Percentiles rank a stretch among this genome's conserved stretches.
Conservation (phyloP, 1,140 invertebrate genomes). For the Atta cephalotes region DNA sequence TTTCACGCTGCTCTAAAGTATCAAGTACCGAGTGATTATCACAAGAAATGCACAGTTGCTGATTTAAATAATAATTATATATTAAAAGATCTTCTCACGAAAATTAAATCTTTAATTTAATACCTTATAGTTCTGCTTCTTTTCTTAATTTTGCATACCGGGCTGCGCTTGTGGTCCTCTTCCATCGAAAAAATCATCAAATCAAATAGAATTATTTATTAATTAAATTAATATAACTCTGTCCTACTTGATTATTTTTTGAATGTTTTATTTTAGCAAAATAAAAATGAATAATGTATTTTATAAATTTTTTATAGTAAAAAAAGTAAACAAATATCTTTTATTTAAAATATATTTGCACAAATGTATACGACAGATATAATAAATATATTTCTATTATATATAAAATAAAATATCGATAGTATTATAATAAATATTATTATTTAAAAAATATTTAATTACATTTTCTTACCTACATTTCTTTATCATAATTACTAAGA, state of each 20-base stretch:
- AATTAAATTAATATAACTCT: neutral
- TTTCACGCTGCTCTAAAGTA: conserved; percentile 10
- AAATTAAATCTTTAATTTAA: conserved; percentile 22
- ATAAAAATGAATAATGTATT: neutral
- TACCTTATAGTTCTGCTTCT: conserved; percentile 62
- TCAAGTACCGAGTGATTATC: conserved; percentile 11
- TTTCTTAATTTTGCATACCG: conserved; percentile 73
- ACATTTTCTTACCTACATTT: neutral
- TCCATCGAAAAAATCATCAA: conserved; percentile 10
- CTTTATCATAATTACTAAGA: neutral
- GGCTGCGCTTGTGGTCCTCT: conserved; percentile 75
- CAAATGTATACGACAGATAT: neutral
- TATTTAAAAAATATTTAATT: conserved; percentile 21
- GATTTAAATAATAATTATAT: conserved; percentile 3
- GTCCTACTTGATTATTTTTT: neutral
- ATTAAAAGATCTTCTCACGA: conserved; percentile 17
- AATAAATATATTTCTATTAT: conserved; percentile 2
- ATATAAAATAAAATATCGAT: neutral
- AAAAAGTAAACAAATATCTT: neutral
- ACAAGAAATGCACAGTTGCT: conserved; percentile 45
- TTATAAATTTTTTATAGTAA: neutral
- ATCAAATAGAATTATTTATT: conserved; percentile 14
- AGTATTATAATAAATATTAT: conserved; percentile 10
- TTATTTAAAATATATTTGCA: neutral
- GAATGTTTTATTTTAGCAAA: neutral